phyloP scores from a whole-genome alignment of 2,797 vertebrate species.

The Spondyliosoma cantharus region DNA sequence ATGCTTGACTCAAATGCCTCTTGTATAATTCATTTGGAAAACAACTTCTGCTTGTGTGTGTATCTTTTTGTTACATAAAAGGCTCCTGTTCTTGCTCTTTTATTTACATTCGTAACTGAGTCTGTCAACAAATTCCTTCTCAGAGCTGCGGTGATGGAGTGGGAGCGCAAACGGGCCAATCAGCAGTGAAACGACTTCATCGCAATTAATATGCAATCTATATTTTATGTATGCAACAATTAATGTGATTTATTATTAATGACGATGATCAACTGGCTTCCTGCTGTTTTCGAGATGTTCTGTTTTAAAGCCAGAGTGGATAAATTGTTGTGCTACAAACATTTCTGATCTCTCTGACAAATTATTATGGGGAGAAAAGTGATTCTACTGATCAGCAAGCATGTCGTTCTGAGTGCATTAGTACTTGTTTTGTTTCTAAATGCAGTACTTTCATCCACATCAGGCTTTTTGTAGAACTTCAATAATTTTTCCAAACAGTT shows the following conservation, averaged over 20 bases:
- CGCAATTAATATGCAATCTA: conserved; percentile 11
- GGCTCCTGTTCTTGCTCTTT: background rate
- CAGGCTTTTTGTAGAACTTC: background rate
- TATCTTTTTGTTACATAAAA: background rate
- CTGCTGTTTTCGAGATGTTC: conserved; percentile 26
- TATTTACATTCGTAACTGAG: background rate
- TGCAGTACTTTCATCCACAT: background rate
- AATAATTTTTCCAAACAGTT: background rate
- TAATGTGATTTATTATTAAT: conserved; percentile 40
- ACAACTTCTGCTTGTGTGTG: background rate
- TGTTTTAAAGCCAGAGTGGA: conserved; percentile 27
- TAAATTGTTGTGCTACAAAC: conserved; percentile 13
- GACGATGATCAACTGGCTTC: conserved; percentile 19
- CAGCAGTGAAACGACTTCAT: conserved; percentile 6
- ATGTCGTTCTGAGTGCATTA: conserved; percentile 20
- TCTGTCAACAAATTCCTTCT: background rate
- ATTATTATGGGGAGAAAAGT: conserved; percentile 36
- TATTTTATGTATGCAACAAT: conserved; percentile 37
- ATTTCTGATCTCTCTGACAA: conserved; percentile 26
- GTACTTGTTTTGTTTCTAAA: background rate
- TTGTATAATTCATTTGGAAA: conserved; percentile 6
- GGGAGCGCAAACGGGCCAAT: conserved; percentile 14
- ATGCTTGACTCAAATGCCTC: conserved; percentile 7
- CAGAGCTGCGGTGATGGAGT: conserved; percentile 12
- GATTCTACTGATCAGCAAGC: conserved; percentile 25